Base-by-base conservation (phyloP, 2,113 vertebrate species). In the Cottus gobio region DNA sequence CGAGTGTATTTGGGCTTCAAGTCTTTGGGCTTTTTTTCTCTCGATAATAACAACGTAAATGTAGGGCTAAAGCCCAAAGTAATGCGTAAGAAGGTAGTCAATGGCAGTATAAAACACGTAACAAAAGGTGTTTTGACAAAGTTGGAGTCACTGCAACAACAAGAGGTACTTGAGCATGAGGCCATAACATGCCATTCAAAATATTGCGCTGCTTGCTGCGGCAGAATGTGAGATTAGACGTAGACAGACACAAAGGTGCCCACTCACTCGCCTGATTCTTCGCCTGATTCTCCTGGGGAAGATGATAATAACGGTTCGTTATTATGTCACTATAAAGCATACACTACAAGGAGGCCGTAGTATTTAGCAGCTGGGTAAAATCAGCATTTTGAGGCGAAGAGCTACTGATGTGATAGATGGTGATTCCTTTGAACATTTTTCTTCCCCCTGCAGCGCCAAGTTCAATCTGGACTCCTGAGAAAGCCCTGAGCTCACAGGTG, bases 341-440 rank as follows among this genome's bases (percentile, higher is more conserved):
- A 46, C 54, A 48, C 34, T 79, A 34, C 8, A 28, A 30, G 5
- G 46, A 61, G 37, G 34, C 46, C 20, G 44, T 39, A 61, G 37
- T 24, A n/a, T 28, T 65, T 3, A 76, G 75, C 71, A 71, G 64
- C 54, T 78, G 79, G 31, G n/a, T 50, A 52, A 64, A 84, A 69
- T 18, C 12, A 66, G 22, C 30, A 54, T 34, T 71, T 67, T 26
- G 37, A 61, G 39, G n/a, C 86, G 77, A 63, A 34, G 26, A 75
- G 34, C 50, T 66, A 78, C 36, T 67, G 26, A 62, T 79, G 46
- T 68, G 39, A 15, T 4, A 28, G 26, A 28, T 5, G 13, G 26
- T 15, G 11, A 15, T 61, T 31, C 79, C 61, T 71, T 58, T 48
- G 30, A 72, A 48, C 3, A 30, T 67, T 81, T 86, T 3, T 42